Percentiles rank a stretch among this genome's conserved stretches.
These are phyloP conservation scores for Elmis aenea DNA, from an alignment of 2,888 invertebrate species.

Conservation along the genomic window DNA sequence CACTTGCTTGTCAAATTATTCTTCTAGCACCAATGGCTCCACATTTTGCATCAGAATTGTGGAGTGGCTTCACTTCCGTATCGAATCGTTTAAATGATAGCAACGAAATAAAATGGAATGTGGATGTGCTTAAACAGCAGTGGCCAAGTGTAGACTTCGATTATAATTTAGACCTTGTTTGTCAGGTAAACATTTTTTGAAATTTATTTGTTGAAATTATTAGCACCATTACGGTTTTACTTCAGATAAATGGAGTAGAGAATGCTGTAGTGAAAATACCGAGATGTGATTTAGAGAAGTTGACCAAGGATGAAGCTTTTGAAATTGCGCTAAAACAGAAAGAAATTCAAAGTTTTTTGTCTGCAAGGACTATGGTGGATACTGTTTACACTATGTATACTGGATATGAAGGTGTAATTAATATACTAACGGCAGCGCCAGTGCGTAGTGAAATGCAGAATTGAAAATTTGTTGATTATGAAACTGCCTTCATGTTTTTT, in stretches of 20 bases:
- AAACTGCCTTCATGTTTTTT: no score
- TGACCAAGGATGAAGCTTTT: conserved; percentile 52
- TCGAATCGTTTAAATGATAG: conserved; percentile 54
- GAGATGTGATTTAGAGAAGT: conserved; percentile 48
- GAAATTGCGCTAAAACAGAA: conserved; percentile 49
- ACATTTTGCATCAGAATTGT: conserved; percentile 86
- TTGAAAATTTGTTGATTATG: no score
- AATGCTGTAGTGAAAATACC: conserved; percentile 51
- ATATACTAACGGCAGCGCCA: no score
- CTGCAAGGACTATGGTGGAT: conserved; percentile 36
- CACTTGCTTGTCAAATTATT: conserved; percentile 73
- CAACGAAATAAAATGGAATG: conserved; percentile 60
- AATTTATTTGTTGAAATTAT: conserved; percentile 1
- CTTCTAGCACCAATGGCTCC: conserved; percentile 87
- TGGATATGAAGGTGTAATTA: conserved; percentile 41
- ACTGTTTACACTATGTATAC: conserved; percentile 34
- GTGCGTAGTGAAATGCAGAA: no score
- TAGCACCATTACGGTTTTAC: no score
- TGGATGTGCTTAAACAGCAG: conserved; percentile 66
- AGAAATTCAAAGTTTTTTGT: conserved; percentile 38
- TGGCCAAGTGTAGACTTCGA: conserved; percentile 73
- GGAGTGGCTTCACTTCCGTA: conserved; percentile 70
- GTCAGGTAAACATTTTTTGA: conserved; percentile 52
- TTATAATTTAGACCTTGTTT: conserved; percentile 61
- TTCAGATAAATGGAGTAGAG: conserved; percentile 52